Base-by-base conservation (phyloP, 2,888 invertebrate species). In the Masnerella sp. region DNA sequence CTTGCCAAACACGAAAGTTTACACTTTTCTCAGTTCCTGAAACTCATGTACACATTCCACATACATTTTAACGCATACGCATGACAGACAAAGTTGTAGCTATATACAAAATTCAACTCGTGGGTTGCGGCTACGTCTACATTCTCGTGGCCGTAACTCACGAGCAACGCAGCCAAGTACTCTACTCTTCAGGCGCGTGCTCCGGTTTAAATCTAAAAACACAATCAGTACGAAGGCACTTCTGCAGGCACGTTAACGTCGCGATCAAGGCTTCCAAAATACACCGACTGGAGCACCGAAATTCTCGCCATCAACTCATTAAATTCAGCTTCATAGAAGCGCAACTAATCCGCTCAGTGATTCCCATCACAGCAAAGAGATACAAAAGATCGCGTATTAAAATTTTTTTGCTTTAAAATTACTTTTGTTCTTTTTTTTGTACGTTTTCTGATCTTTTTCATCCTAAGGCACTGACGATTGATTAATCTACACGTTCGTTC, bases 301-400 rank as follows among this genome's bases (percentile, higher is more conserved):
- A n/a, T n/a, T n/a, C n/a, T n/a, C n/a, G n/a, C n/a, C n/a, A 8
- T 58, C 5, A 58, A 30, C 32, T 28, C 32, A 58, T 28, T 40
- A 11, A n/a, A 38, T 32, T 43, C 28, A 51, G 58, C 67, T 67
- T 67, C 67, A 67, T 67, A 67, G 67, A 67, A 67, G 67, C 58
- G 22, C 67, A 58, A 5, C 40, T 15, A 22, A 17, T 42, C 14
- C 38, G 11, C 22, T 54, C 54, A 34, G 45, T 54, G 54, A 65
- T 34, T 20, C 17, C 22, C 34, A 64, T 52, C 52, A 38, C 64
- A 36, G 38, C 54, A 65, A 43, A 43, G 20, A 62, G 25, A 54
- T 45, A 36, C 38, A 36, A 36, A 34, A 36, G 17, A 28, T 28
- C 18, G 17, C 28, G 11, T 18, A 12, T 32, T 20, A 34, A 45